Percentiles rank a stretch among this genome's conserved stretches.
Conservation (phyloP, 2,797 vertebrate species). For the Spheniscus humboldti region DNA sequence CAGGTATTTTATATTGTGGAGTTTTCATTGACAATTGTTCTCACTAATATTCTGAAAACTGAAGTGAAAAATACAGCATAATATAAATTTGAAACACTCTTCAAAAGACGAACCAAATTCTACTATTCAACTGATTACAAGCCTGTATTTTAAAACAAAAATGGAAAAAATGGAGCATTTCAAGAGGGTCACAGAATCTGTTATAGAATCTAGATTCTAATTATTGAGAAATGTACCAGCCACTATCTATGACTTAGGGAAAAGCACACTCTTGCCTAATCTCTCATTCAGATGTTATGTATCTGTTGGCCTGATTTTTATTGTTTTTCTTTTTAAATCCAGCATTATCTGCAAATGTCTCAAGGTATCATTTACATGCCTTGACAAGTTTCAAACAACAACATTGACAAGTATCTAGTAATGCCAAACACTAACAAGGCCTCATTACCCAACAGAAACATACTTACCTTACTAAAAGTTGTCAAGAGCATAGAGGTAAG, state of each 20-base stretch:
- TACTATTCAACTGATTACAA: not conserved
- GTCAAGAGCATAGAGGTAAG: not conserved
- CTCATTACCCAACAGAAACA: not conserved
- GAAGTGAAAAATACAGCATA: not conserved
- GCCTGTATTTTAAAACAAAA: not conserved
- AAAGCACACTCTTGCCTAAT: not conserved
- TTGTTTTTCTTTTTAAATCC: not conserved
- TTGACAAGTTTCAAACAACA: not conserved
- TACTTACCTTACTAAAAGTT: conserved; percentile 39
- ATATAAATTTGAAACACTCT: not conserved
- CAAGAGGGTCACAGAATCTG: not conserved
- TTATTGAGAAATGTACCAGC: not conserved
- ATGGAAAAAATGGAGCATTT: not conserved
- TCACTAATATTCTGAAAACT: not conserved
- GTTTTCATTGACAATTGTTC: not conserved
- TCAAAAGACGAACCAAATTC: not conserved
- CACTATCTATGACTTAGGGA: not conserved
- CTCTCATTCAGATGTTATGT: not conserved
- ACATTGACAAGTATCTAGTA: not conserved
- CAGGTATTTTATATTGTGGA: not conserved
- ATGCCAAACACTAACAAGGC: not conserved
- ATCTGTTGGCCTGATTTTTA: not conserved
- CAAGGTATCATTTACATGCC: not conserved
- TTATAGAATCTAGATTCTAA: not conserved
- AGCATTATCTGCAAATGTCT: not conserved